Conservation (phyloP, 1,140 invertebrate genomes). For the Pseudomyrmex pallidus region DNA sequence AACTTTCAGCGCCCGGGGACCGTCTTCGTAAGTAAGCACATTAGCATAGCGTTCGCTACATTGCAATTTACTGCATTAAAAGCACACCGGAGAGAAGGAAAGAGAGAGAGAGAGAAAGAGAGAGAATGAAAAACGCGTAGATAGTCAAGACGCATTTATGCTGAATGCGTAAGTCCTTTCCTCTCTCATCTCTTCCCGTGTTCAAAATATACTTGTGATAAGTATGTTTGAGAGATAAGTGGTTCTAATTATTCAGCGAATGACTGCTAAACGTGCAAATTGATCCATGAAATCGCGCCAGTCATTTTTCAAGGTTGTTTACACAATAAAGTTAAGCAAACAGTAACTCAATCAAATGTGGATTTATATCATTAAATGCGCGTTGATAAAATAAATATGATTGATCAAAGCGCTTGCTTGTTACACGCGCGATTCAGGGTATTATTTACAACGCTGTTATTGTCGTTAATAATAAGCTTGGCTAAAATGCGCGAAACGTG, state of each 20-base stretch:
- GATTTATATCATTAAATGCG: constrained; percentile 54
- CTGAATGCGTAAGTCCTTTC: background rate
- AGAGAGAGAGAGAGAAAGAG: constrained; percentile 39
- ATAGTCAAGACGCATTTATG: constrained; percentile 30
- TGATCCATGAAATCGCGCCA: constrained; percentile 5
- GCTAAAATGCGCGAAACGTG: constrained; percentile 28
- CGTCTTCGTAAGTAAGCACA: constrained; percentile 73
- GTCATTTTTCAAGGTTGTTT: constrained; percentile 40
- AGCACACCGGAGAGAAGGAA: constrained; percentile 47
- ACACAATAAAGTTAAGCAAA: constrained; percentile 29
- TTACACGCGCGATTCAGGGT: constrained; percentile 31
- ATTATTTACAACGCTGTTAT: constrained; percentile 50
- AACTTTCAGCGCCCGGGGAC: constrained; percentile 76
- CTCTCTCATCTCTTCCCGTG: no score
- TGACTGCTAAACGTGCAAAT: background rate
- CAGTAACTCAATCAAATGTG: constrained; percentile 46
- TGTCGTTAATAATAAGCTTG: constrained; percentile 9
- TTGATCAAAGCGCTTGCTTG: constrained; percentile 51
- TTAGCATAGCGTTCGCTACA: constrained; percentile 75
- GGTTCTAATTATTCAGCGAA: background rate
- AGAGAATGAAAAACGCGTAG: constrained; percentile 15
- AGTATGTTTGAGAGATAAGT: background rate
- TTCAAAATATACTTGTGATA: background rate
- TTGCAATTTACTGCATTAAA: constrained; percentile 79
- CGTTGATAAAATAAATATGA: constrained; percentile 18